Evolutionary conservation across 2,113 vertebrate genomes (phyloP).

Genomic region (Ciconia stormi): DNA sequence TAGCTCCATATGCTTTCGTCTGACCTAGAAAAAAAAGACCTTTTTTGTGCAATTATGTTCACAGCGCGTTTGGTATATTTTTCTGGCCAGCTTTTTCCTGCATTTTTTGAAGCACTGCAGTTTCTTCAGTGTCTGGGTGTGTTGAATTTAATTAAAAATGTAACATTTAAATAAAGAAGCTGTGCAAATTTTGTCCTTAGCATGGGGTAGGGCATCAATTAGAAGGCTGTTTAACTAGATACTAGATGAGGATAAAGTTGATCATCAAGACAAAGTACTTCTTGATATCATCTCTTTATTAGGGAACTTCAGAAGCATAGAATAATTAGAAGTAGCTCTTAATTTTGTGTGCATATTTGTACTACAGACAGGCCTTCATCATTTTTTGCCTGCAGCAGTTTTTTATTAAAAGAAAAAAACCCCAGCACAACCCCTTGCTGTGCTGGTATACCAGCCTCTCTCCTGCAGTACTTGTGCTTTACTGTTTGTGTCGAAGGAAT

Average conservation of each 20-base stretch:
- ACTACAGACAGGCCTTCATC: background rate
- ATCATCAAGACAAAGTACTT: constrained; percentile 9
- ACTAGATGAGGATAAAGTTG: background rate
- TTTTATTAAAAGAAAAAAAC: background rate
- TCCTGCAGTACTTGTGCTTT: background rate
- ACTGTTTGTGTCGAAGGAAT: background rate
- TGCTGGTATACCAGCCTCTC: background rate
- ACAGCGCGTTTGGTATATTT: background rate
- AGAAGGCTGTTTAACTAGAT: background rate
- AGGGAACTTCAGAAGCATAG: background rate
- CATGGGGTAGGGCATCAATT: constrained; percentile 19
- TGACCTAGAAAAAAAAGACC: background rate
- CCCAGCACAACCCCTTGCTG: too few relatives aligned
- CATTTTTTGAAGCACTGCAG: background rate
- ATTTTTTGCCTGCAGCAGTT: background rate
- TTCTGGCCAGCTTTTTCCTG: background rate
- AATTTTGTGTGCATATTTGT: background rate
- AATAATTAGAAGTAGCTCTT: background rate
- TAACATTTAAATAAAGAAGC: constrained; percentile 10
- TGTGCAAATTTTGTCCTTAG: constrained; percentile 23
- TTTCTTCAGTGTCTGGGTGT: background rate
- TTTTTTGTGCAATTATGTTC: background rate
- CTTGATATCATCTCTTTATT: constrained; percentile 21
- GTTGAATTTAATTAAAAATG: constrained; percentile 31
- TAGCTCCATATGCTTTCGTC: fast-evolving